These are phyloP conservation scores for Dryococelus australis DNA, from an alignment of 2,888 invertebrate species.

Conservation along the genomic window DNA sequence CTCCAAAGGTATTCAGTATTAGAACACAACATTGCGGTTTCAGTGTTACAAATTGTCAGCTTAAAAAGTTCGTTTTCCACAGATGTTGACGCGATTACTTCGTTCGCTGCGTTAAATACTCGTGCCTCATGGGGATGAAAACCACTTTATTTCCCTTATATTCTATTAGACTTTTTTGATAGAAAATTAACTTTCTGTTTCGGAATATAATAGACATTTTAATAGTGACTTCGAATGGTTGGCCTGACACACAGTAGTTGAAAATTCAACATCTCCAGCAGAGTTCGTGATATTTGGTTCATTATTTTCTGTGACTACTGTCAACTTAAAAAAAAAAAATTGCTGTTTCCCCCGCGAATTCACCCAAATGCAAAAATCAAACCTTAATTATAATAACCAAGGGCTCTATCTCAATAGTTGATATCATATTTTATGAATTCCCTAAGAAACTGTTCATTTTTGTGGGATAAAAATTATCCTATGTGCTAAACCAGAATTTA, in stretches of 20 bases:
- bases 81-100: not conserved
- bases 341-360: too few relatives aligned
- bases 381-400: too few relatives aligned
- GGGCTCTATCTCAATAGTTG: too few relatives aligned
- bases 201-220: not conserved
- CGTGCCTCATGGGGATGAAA: not conserved
- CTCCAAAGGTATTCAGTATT: not conserved
- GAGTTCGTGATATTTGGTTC: not conserved
- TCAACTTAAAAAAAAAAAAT: too few relatives aligned
- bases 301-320: not conserved
- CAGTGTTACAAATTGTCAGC: not conserved
- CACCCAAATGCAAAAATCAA: too few relatives aligned
- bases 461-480: too few relatives aligned
- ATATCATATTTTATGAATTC: too few relatives aligned
- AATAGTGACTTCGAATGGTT: not conserved
- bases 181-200: not conserved
- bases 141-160: not conserved
- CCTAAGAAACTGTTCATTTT: too few relatives aligned
- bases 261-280: not conserved
- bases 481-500: too few relatives aligned
- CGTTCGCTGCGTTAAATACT: not conserved
- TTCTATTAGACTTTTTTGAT: not conserved
- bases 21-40: not conserved
- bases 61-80: not conserved
- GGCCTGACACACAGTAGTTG: not conserved